Evolutionary conservation across 2,113 vertebrate genomes (phyloP).

Genomic region (Leucopsar rothschildi): DNA sequence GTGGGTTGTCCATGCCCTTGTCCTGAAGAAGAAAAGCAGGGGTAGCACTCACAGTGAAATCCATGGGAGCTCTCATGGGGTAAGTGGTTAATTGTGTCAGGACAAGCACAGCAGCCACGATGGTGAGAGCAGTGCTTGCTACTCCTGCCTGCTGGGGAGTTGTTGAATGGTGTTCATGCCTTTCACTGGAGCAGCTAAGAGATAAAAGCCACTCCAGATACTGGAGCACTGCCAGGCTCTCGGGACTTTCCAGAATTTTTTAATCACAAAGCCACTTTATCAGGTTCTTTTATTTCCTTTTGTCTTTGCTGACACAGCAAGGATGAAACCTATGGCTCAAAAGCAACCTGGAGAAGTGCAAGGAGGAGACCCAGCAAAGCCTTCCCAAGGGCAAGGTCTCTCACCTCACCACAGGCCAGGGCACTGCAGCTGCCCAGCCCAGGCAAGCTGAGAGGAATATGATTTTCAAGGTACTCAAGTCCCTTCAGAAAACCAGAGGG

Average conservation of each 20-base stretch:
- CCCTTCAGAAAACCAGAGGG: background rate
- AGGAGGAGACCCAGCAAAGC: background rate
- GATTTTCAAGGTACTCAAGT: background rate
- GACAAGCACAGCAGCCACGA: background rate
- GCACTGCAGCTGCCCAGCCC: background rate
- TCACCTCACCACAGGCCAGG: background rate
- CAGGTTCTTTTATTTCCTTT: background rate
- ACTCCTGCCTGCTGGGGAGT: constrained; percentile 17
- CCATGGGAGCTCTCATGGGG: background rate
- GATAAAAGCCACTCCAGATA: constrained; percentile 24
- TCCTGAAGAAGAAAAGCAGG: constrained; percentile 31
- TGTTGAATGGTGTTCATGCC: background rate
- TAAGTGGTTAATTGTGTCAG: constrained; percentile 42
- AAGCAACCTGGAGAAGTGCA: background rate
- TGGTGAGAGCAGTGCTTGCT: background rate
- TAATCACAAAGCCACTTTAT: constrained; percentile 28
- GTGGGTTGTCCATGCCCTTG: constrained; percentile 13
- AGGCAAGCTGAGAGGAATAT: background rate
- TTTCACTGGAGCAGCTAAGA: constrained; percentile 7
- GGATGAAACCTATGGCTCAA: background rate
- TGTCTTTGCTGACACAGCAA: constrained; percentile 34
- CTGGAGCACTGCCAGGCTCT: background rate
- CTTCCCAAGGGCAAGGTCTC: background rate
- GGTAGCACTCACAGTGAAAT: background rate
- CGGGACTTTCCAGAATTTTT: constrained; percentile 24